Evolutionary conservation across 2,113 vertebrate species (phyloP).

Genomic region (Pipa parva): DNA sequence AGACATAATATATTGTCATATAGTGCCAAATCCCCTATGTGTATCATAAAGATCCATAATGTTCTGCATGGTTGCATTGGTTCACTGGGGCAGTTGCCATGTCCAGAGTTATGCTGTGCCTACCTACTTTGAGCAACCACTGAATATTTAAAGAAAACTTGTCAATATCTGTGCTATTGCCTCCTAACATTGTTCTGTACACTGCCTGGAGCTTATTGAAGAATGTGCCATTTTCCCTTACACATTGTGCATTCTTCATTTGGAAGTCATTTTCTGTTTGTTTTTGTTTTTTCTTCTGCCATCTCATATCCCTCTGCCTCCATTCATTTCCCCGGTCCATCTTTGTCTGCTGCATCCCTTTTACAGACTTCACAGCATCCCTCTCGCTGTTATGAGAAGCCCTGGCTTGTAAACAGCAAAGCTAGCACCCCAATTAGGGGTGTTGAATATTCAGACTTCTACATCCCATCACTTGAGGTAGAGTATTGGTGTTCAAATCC

Average conservation of each 20-base stretch:
- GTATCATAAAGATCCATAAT: no score
- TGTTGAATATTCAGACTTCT: conserved; percentile 82
- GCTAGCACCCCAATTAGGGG: conserved; percentile 83
- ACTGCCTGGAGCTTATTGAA: not conserved
- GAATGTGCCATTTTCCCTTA: not conserved
- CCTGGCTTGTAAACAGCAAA: conserved; percentile 99
- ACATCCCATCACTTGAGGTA: conserved; percentile 69
- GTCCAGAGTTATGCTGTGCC: no score
- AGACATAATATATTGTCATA: no score
- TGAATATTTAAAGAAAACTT: no score
- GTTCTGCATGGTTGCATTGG: no score
- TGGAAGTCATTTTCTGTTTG: conserved; percentile 35
- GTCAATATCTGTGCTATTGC: no score
- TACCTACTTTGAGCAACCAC: no score
- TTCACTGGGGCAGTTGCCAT: no score
- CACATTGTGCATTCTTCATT: conserved; percentile 45
- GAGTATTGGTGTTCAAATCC: conserved; percentile 54
- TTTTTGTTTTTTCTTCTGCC: conserved; percentile 46
- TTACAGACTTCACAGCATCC: conserved; percentile 87
- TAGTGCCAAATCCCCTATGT: no score
- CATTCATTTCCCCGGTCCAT: conserved; percentile 48
- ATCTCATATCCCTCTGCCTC: conserved; percentile 44
- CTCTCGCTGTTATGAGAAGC: conserved; percentile 97
- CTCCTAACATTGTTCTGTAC: conserved; percentile 44
- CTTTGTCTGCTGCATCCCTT: conserved; percentile 51